Evolutionary conservation across 2,113 vertebrate species (phyloP), one percentile per base, ranked within the genome.

Genomic region (Paracanthobrama guichenoti): DNA sequence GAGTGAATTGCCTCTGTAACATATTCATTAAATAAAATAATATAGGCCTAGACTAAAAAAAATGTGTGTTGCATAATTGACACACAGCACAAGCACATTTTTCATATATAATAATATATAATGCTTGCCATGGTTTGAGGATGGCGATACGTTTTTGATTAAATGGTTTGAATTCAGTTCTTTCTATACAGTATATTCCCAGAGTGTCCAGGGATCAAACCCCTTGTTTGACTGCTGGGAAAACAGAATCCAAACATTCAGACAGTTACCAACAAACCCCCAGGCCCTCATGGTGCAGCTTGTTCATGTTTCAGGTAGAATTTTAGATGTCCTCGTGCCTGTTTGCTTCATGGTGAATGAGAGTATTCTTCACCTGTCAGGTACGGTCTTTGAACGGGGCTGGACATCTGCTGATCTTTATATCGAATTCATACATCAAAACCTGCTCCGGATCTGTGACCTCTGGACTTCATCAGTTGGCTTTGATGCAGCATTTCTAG

Each of bases 381-480:
- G 53, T 82, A 26, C 69, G 48, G 53, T 42, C 89, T 91, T 92
- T 89, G 62, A 0, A 89, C 87, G 86, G 50, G 81, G 88, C 85
- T 71, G 90, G 91, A 91, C 85, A 85, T 92, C 85, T 73, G 73
- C 85, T 87, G 89, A 88, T 90, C 86, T 90, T 91, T 91, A 87
- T 85, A 90, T 92, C 87, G 84, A 88, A 90, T 89, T 90, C 89
- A 88, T 59, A 92, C 91, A 92, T 92, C 90, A 92, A 91, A 94
- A 93, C 91, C 83, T 88, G 72, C n/a, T 67, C 88, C 67, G 88
- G 86, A 88, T 90, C 82, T 46, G 0, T 87, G 84, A 88, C 90
- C 86, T 80, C 86, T 88, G 90, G 86, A 91, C 89, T 91, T 86
- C 85, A 90, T 86, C 88, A 87, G 79, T 66, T 64, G 74, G 86